Evolutionary conservation across 2,888 invertebrate species (phyloP).

Genomic region (Leptopilina drosophilae): DNA sequence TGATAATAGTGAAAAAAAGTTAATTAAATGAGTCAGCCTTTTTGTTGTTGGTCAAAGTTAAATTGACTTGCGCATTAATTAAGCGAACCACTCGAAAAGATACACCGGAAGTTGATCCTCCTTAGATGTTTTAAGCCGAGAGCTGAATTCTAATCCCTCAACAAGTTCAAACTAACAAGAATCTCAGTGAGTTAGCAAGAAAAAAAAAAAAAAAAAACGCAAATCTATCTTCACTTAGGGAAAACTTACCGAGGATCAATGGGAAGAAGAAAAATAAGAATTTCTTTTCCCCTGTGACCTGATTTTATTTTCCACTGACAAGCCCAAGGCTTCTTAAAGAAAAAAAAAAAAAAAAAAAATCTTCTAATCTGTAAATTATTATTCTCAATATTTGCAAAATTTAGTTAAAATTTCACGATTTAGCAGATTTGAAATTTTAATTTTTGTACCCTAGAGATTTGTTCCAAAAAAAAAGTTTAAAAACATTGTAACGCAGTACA

Average conservation of each 20-base stretch:
- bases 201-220: background rate
- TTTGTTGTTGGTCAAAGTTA: background rate
- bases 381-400: too few species aligned
- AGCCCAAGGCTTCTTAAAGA: background rate
- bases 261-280: background rate
- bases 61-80: slow-evolving; percentile 20
- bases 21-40: background rate
- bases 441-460: too few species aligned
- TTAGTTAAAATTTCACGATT: too few species aligned
- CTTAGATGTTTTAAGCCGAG: slow-evolving; percentile 29
- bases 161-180: background rate
- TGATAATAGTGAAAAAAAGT: too few species aligned
- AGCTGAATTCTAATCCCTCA: slow-evolving; percentile 23
- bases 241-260: background rate
- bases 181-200: slow-evolving; percentile 6
- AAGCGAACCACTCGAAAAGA: slow-evolving; percentile 17
- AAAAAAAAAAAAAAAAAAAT: too few species aligned
- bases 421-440: too few species aligned
- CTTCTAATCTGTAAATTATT: too few species aligned
- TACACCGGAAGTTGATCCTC: slow-evolving; percentile 20
- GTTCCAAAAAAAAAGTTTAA: too few species aligned
- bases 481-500: too few species aligned
- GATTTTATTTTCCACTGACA: slow-evolving; percentile 18
- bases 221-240: slow-evolving; percentile 7
- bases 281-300: background rate